phyloP scores from a whole-genome alignment of 1,140 invertebrate genomes.

The Drosophila jambulina region DNA sequence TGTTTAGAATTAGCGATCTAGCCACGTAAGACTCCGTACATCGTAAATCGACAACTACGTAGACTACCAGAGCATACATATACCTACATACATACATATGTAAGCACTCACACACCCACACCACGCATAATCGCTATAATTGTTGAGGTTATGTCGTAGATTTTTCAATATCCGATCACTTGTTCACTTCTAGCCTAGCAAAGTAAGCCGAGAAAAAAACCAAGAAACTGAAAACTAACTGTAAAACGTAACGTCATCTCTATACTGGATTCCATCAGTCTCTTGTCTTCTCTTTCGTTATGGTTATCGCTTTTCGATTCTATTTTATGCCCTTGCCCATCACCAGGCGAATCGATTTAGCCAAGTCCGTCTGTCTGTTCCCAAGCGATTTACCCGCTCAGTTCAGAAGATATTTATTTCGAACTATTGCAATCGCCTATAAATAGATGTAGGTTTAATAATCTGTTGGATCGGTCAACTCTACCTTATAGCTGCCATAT shows the following conservation, averaged over 20 bases:
- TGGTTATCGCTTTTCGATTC: constrained; percentile 14
- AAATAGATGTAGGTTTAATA: not conserved
- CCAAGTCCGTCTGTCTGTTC: not conserved
- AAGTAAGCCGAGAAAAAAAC: constrained; percentile 46
- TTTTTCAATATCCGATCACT: constrained; percentile 76
- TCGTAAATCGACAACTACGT: constrained; percentile 48
- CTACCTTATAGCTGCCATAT: constrained; percentile 4
- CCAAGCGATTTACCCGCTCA: not conserved
- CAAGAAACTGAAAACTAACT: constrained; percentile 27
- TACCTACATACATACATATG: constrained; percentile 22
- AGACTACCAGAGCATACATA: constrained; percentile 41
- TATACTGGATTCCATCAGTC: constrained; percentile 39
- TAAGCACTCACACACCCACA: constrained; percentile 21
- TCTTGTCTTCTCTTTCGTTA: constrained; percentile 6
- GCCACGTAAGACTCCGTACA: constrained; percentile 43
- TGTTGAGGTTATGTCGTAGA: constrained; percentile 75
- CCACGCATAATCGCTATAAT: constrained; percentile 58
- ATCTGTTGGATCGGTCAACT: not conserved
- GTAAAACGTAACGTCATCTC: constrained; percentile 34
- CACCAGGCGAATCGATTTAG: constrained; percentile 11
- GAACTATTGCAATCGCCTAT: not conserved
- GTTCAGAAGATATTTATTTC: not conserved
- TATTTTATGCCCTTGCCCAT: not conserved
- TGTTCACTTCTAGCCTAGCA: constrained; percentile 61
- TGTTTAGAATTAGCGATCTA: constrained; percentile 48